Evolutionary conservation across 1,140 invertebrate species (phyloP).

Genomic region (Piezodorus guildinii): DNA sequence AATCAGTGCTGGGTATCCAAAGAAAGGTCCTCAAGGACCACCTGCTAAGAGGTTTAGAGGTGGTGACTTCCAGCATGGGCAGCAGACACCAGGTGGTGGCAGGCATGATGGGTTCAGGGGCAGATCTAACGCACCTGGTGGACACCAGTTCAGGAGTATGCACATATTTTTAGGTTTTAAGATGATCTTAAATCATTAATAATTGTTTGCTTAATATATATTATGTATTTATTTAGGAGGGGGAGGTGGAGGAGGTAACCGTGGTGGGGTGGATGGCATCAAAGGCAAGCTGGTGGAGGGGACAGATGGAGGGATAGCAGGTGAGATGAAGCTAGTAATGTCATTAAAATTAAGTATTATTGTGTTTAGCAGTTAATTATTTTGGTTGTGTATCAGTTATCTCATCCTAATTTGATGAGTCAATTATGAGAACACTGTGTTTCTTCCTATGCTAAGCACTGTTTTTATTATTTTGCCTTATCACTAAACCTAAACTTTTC

Average conservation of each 20-base stretch:
- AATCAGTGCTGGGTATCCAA: constrained; percentile 21
- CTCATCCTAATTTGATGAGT: too few species aligned
- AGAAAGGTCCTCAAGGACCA: constrained; percentile 10
- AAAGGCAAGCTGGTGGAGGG: constrained; percentile 11
- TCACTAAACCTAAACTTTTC: too few species aligned
- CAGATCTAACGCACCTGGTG: background rate
- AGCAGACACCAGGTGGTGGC: background rate
- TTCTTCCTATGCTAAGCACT: too few species aligned
- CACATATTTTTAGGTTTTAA: background rate
- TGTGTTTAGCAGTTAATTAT: too few species aligned
- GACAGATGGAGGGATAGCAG: constrained; percentile 22
- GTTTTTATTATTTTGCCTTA: too few species aligned
- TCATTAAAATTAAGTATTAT: too few species aligned
- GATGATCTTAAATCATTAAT: background rate
- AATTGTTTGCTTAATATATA: background rate
- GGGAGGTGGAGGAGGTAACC: constrained; percentile 21
- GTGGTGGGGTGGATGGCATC: constrained; percentile 18
- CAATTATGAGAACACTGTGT: too few species aligned
- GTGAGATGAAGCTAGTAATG: background rate
- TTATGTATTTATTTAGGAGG: constrained; percentile 15
- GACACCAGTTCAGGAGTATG: constrained; percentile 12
- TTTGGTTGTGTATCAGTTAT: too few species aligned
- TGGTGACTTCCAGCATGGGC: background rate
- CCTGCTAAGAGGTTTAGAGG: background rate
- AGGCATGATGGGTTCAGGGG: background rate